A percentile compares a stretch with the other conserved stretches of the same genome.
phyloP scores from a whole-genome alignment of 2,888 invertebrate genomes.

The Glyphotaelius pellucidus region DNA sequence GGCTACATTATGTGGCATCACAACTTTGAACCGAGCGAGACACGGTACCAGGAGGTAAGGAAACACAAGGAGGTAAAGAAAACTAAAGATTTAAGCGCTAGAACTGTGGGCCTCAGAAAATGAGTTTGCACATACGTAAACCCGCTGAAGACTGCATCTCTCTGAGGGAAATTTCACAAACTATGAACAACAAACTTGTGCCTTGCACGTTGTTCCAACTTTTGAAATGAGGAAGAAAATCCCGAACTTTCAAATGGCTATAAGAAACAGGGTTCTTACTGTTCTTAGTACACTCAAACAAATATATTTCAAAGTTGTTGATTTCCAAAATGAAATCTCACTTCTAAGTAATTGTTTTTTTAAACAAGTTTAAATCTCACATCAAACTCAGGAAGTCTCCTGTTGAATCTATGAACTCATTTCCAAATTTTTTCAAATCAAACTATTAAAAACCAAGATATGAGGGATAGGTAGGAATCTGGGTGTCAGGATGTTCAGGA shows the following conservation, averaged over 20 bases:
- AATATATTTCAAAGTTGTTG: background rate
- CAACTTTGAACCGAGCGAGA: slow-evolving; percentile 46
- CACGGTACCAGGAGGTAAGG: background rate
- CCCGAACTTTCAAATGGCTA: slow-evolving; percentile 21
- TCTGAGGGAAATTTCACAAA: slow-evolving; percentile 49
- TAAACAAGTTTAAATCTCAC: too few species aligned
- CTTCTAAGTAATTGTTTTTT: background rate
- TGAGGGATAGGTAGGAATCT: too few species aligned
- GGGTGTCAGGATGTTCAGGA: too few species aligned
- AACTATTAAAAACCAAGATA: too few species aligned
- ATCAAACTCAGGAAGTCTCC: too few species aligned
- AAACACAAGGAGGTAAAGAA: slow-evolving; percentile 36
- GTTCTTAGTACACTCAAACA: background rate
- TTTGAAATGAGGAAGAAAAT: slow-evolving; percentile 32
- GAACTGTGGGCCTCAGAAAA: slow-evolving; percentile 56
- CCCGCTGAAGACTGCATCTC: slow-evolving; percentile 39
- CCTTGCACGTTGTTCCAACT: slow-evolving; percentile 41
- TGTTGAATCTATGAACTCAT: too few species aligned
- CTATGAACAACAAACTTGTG: slow-evolving; percentile 47
- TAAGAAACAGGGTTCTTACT: background rate
- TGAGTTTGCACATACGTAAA: slow-evolving; percentile 62
- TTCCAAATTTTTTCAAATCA: too few species aligned
- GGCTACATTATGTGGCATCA: slow-evolving; percentile 42
- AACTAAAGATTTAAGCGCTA: slow-evolving; percentile 32
- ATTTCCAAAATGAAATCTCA: background rate